These are phyloP conservation scores for Centruroides sculpturatus DNA, from an alignment of 1,140 invertebrate genomes.

Conservation along the genomic window DNA sequence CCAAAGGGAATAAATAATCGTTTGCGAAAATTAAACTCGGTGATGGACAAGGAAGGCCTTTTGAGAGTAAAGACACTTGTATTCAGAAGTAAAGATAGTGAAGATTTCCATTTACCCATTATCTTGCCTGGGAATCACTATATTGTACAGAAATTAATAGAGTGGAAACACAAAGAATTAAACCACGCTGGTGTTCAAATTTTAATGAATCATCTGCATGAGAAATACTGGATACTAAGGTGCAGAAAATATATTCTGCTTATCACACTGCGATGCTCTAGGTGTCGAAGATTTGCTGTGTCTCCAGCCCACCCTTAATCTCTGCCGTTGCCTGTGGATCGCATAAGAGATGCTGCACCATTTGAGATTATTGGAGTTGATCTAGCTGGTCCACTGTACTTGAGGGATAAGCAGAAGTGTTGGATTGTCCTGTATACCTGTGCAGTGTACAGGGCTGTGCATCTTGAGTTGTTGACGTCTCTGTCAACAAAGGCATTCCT, in stretches of 20 bases:
- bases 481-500: constrained; percentile 22
- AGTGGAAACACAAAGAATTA: too few relatives aligned
- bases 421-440: constrained; percentile 6
- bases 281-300: background rate
- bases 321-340: constrained; percentile 17
- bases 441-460: constrained; percentile 11
- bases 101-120: too few relatives aligned
- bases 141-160: too few relatives aligned
- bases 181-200: background rate
- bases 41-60: too few relatives aligned
- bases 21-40: too few relatives aligned
- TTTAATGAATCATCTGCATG: background rate
- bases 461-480: constrained; percentile 25
- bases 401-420: constrained; percentile 10
- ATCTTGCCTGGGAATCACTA: too few relatives aligned
- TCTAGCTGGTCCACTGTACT: constrained; percentile 23
- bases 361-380: constrained; percentile 26
- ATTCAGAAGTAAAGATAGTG: too few relatives aligned
- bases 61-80: too few relatives aligned
- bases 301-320: background rate
- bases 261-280: background rate
- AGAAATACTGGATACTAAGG: constrained; percentile 3
- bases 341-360: constrained; percentile 17
- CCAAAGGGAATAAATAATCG: too few relatives aligned
- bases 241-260: background rate